Evolutionary conservation across 2,797 vertebrate genomes (phyloP).

Genomic region (Falco biarmicus): DNA sequence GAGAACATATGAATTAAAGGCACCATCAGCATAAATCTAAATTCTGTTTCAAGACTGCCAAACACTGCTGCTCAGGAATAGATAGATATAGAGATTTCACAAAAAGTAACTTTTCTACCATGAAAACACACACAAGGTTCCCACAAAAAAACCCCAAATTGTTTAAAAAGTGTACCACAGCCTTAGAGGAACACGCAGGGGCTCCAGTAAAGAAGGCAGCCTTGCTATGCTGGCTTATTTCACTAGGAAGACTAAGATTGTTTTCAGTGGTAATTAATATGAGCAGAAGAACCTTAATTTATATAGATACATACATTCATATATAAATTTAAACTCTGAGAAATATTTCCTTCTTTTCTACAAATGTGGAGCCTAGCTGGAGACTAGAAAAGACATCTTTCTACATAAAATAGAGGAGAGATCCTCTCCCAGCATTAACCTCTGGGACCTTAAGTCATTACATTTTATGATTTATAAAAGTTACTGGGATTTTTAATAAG

Average conservation of each 20-base stretch:
- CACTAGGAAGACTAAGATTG: background rate
- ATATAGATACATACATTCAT: background rate
- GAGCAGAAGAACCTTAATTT: background rate
- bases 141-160: background rate
- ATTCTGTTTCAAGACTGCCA: slow-evolving; percentile 15
- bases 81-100: background rate
- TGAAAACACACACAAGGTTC: background rate
- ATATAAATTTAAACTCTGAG: background rate
- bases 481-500: background rate
- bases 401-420: background rate
- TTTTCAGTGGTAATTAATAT: background rate
- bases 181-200: background rate
- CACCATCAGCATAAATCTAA: background rate
- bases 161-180: background rate
- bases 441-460: background rate
- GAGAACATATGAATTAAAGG: background rate
- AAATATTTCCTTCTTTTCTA: background rate
- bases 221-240: background rate
- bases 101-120: background rate
- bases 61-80: slow-evolving; percentile 2
- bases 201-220: background rate
- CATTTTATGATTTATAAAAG: background rate
- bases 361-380: background rate
- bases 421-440: background rate
- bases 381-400: background rate